Conservation (phyloP, 2,113 vertebrate species). For the Polypterus bichir region DNA sequence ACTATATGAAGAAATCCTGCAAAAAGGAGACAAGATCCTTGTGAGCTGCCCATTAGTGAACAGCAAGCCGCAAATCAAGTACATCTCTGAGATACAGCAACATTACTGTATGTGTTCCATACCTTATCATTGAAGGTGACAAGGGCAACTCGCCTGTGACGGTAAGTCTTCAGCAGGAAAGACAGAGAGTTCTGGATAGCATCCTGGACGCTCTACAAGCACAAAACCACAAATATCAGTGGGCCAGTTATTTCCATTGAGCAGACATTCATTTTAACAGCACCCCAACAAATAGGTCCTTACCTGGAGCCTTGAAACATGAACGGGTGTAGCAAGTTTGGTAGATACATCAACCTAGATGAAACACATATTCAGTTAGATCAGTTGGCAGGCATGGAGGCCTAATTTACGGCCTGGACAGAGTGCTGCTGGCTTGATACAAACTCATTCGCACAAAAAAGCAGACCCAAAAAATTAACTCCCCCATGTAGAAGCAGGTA, state of each 20-base stretch:
- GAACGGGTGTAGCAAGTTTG: not conserved
- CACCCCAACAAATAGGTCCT: not conserved
- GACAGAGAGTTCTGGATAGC: conserved; percentile 39
- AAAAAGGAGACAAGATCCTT: too few species aligned
- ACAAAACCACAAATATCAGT: not conserved
- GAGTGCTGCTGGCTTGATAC: too few species aligned
- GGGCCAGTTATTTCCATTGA: not conserved
- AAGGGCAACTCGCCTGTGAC: conserved; percentile 44
- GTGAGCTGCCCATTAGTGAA: not conserved
- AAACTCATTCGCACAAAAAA: too few species aligned
- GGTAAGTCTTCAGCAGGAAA: conserved; percentile 32
- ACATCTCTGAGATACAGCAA: not conserved
- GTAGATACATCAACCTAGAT: not conserved
- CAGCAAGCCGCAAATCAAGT: not conserved
- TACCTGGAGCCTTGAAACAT: conserved; percentile 50
- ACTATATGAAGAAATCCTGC: not conserved
- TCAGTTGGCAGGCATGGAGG: too few species aligned
- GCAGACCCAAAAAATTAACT: too few species aligned
- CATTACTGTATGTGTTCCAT: not conserved
- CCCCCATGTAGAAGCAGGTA: too few species aligned
- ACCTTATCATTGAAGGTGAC: conserved; percentile 54
- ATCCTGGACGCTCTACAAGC: conserved; percentile 43
- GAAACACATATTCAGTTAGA: not conserved
- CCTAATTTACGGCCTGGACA: too few species aligned
- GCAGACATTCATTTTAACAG: not conserved